These are phyloP conservation scores for Hyaena hyaena DNA, from an alignment of 2,113 vertebrate species.

Conservation along the genomic window DNA sequence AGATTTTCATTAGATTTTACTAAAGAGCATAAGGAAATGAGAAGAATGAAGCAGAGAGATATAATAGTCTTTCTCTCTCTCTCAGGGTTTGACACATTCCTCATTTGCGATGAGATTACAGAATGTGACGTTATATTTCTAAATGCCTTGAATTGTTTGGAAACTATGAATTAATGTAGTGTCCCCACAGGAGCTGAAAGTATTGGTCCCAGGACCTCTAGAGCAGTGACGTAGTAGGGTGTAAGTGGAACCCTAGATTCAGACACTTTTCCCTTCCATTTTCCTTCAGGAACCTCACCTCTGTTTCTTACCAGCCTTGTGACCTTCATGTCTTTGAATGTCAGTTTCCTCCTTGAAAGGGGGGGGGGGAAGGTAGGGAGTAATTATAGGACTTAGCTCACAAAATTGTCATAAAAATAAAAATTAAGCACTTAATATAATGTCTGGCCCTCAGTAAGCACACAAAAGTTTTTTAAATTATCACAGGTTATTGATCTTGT, in stretches of 20 bases:
- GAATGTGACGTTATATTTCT: neutral
- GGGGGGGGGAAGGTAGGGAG: too few relatives aligned
- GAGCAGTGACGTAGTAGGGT: rapidly evolving
- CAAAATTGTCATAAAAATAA: neutral
- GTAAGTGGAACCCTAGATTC: neutral
- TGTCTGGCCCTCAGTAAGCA: neutral
- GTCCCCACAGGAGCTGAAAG: too few relatives aligned
- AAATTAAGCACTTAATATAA: neutral
- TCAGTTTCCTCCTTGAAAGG: neutral
- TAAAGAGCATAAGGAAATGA: neutral
- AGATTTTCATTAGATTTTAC: neutral
- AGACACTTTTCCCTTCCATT: neutral
- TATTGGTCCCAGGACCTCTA: neutral
- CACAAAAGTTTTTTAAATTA: neutral
- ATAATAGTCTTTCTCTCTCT: neutral
- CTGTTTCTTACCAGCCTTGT: neutral
- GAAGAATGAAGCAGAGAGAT: neutral
- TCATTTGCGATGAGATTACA: neutral
- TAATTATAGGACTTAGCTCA: neutral
- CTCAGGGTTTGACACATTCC: neutral
- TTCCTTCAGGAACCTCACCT: neutral
- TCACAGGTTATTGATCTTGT: neutral
- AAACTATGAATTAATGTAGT: neutral
- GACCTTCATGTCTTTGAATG: neutral
- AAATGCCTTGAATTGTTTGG: neutral